Conservation (phyloP, 2,797 vertebrate species). For the Netta rufina region DNA sequence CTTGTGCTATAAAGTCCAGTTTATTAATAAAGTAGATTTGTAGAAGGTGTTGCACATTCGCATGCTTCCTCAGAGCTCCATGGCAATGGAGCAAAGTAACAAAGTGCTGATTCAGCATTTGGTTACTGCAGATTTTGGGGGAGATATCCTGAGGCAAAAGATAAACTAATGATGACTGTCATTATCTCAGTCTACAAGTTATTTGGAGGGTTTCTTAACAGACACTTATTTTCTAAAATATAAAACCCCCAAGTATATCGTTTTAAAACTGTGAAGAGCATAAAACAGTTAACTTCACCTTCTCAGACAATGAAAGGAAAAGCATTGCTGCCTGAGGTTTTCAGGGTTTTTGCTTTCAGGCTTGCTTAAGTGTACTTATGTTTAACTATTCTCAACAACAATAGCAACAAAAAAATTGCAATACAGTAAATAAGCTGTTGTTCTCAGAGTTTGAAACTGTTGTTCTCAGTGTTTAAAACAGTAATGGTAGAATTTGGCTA, state of each 20-base stretch:
- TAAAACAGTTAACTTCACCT: neutral
- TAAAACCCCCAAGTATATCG: neutral
- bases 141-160: neutral
- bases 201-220: neutral
- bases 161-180: fast-evolving
- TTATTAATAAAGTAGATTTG: neutral
- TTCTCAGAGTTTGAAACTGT: neutral
- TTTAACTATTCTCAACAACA: neutral
- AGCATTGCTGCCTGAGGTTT: neutral
- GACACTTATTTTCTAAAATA: neutral
- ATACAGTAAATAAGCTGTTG: neutral
- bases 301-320: neutral
- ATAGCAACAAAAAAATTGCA: neutral
- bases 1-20: neutral
- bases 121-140: neutral
- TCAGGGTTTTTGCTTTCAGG: neutral
- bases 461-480: neutral
- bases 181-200: neutral
- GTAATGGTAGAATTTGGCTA: neutral
- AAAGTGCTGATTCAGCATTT: neutral
- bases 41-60: neutral
- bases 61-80: neutral
- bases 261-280: neutral
- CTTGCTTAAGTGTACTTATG: neutral
- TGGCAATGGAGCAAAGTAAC: neutral